A percentile compares a stretch with the other conserved stretches of the same genome.
Conservation (phyloP, 2,797 vertebrate genomes). For the Coregonus sp. region DNA sequence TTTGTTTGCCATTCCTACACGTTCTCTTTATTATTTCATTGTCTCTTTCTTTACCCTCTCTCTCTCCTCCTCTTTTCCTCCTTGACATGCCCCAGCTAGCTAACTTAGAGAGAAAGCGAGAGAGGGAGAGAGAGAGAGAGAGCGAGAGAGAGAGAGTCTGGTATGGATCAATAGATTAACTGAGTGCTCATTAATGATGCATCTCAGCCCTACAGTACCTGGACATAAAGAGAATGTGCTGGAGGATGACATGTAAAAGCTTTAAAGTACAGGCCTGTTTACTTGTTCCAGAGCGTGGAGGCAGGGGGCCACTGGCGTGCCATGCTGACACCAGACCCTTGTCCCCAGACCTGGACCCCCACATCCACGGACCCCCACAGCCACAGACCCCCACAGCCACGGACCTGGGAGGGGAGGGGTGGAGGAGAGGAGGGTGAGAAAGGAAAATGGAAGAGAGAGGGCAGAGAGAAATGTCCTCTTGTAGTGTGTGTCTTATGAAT, state of each 20-base stretch:
- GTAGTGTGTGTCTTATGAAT: not conserved
- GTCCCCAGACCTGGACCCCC: conserved; percentile 14
- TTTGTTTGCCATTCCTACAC: conserved; percentile 47
- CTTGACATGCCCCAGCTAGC: conserved; percentile 22
- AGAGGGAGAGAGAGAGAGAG: conserved; percentile 5
- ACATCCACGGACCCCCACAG: conserved; percentile 1
- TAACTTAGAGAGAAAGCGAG: not conserved
- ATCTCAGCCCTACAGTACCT: conserved; percentile 78
- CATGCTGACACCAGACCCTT: conserved; percentile 14
- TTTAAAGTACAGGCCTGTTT: conserved; percentile 79
- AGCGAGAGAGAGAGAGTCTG: conserved; percentile 44
- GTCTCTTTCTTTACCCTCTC: conserved; percentile 32
- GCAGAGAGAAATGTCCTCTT: not conserved
- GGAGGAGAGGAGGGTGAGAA: not conserved
- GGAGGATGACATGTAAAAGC: conserved; percentile 79
- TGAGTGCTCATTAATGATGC: conserved; percentile 82
- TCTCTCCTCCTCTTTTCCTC: conserved; percentile 29
- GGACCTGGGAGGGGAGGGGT: not conserved
- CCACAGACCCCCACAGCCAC: not conserved
- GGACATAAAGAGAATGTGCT: conserved; percentile 79
- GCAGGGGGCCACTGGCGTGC: conserved; percentile 16
- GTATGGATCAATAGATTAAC: conserved; percentile 79
- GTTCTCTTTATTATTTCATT: conserved; percentile 30
- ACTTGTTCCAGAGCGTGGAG: conserved; percentile 58
- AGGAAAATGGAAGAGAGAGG: not conserved